These are phyloP conservation scores for Antennarius maculatus DNA, from an alignment of 2,797 vertebrate genomes.

Conservation along the genomic window DNA sequence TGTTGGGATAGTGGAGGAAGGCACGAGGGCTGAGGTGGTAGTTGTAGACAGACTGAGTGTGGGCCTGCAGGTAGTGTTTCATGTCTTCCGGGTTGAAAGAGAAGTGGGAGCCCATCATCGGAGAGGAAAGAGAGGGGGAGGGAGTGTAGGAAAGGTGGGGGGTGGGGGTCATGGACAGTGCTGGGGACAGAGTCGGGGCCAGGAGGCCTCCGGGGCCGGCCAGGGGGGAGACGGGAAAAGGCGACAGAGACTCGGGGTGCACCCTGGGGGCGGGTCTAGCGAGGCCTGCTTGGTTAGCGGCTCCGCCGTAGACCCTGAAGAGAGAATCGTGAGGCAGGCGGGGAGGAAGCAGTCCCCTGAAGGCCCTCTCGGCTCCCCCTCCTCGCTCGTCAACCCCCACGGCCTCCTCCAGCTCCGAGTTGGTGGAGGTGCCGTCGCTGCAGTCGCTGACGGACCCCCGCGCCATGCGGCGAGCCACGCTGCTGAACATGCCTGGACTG, in stretches of 20 bases:
- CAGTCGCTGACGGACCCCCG: conserved; percentile 93
- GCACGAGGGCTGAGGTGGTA: conserved; percentile 95
- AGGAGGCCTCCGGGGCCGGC: conserved; percentile 81
- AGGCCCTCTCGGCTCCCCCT: conserved; percentile 67
- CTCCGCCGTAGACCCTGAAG: conserved; percentile 86
- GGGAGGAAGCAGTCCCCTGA: conserved; percentile 76
- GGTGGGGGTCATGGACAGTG: conserved; percentile 89
- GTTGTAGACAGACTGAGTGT: conserved; percentile 93
- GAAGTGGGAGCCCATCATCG: conserved; percentile 91
- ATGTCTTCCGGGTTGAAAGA: conserved; percentile 96
- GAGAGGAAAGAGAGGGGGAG: conserved; percentile 88
- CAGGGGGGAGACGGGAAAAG: conserved; percentile 85
- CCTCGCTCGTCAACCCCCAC: conserved; percentile 73
- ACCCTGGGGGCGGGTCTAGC: conserved; percentile 70
- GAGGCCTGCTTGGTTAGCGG: conserved; percentile 72
- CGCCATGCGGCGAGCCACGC: conserved; percentile 87
- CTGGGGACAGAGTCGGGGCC: conserved; percentile 87
- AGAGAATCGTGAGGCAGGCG: conserved; percentile 87
- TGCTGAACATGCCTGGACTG: conserved; percentile 85
- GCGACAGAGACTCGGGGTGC: conserved; percentile 82
- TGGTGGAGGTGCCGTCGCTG: conserved; percentile 90
- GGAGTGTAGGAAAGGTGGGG: conserved; percentile 90
- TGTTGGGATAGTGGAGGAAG: conserved; percentile 93
- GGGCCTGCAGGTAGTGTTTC: conserved; percentile 95
- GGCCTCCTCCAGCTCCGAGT: conserved; percentile 90